phyloP scores from a whole-genome alignment of 2,797 vertebrate genomes.

The Ammospiza maritima region DNA sequence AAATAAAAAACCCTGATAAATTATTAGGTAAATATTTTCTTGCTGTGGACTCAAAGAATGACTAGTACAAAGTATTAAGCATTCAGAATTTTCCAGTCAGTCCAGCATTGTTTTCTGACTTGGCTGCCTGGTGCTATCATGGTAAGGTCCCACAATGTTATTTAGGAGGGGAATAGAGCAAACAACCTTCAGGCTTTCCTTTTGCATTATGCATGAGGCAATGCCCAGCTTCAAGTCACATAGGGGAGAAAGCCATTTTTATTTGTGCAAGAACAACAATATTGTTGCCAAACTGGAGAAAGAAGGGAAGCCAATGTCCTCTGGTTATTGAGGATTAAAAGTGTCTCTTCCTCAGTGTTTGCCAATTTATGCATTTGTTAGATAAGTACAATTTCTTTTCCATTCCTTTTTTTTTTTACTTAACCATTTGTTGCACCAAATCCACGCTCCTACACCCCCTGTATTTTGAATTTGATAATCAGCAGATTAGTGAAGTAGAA shows the following conservation, averaged over 20 bases:
- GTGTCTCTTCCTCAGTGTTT: neutral
- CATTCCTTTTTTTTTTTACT: neutral
- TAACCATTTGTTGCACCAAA: neutral
- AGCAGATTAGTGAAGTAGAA: neutral
- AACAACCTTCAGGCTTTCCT: neutral
- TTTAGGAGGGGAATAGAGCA: neutral
- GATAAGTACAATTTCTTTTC: neutral
- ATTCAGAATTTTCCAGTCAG: neutral
- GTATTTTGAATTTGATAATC: neutral
- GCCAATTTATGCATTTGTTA: neutral
- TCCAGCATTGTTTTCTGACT: neutral
- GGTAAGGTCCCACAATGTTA: neutral
- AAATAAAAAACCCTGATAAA: neutral
- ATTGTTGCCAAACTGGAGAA: neutral
- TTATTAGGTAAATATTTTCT: neutral
- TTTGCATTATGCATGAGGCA: neutral
- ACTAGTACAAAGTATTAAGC: neutral
- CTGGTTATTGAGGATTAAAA: neutral
- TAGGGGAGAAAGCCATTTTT: neutral
- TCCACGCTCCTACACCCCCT: neutral
- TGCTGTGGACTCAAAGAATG: neutral
- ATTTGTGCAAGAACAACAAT: neutral
- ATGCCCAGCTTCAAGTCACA: neutral
- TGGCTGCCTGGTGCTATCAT: neutral
- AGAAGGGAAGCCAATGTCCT: neutral